Conservation (phyloP, 2,113 vertebrate genomes). For the Cebidichthys violaceus region DNA sequence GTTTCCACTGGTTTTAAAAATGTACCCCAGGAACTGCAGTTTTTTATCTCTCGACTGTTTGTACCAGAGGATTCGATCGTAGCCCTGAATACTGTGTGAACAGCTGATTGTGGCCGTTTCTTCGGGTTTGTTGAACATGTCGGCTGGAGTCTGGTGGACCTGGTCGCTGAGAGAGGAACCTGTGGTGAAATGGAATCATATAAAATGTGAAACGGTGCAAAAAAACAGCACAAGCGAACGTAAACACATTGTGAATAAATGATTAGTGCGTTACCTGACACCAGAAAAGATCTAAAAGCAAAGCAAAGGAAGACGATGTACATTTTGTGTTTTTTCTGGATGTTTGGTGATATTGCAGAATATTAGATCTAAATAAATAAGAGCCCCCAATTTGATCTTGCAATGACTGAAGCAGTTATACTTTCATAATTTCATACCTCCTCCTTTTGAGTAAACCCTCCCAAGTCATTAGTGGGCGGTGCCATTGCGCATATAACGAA, state of each 20-base stretch:
- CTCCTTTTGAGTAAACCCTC: background rate
- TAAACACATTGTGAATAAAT: background rate
- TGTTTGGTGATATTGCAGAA: background rate
- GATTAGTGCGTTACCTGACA: background rate
- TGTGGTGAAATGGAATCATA: background rate
- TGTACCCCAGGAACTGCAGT: background rate
- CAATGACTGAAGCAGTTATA: background rate
- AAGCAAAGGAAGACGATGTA: background rate
- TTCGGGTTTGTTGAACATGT: background rate
- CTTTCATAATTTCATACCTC: too few species aligned
- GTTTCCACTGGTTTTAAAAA: fast-evolving
- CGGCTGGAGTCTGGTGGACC: slow-evolving; percentile 40
- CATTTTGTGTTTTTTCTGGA: slow-evolving; percentile 1
- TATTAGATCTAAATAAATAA: background rate
- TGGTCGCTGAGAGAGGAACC: slow-evolving; percentile 29
- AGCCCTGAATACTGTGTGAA: slow-evolving; percentile 27
- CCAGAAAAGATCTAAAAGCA: background rate
- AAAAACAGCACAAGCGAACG: too few species aligned
- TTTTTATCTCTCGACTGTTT: background rate
- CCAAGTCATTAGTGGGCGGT: background rate
- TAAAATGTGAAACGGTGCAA: background rate
- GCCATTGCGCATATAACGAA: background rate
- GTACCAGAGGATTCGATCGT: slow-evolving; percentile 67
- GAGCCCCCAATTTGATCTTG: background rate
- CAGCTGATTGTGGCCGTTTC: slow-evolving; percentile 41